Base-by-base conservation (phyloP, 1,140 invertebrate genomes). In the Diorhabda sublineata region DNA sequence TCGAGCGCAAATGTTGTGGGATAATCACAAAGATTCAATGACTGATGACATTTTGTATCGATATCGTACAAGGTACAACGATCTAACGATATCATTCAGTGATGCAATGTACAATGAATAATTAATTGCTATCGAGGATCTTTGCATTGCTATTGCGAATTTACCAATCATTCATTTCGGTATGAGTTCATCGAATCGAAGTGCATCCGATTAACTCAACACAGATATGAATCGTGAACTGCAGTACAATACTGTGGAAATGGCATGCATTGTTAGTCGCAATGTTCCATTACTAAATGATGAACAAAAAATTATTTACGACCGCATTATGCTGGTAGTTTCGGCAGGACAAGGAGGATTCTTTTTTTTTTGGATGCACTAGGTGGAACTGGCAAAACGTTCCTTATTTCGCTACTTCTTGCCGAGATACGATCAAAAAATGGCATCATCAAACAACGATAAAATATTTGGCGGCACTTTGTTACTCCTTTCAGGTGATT, bases 111-210 rank as follows among this genome's bases (percentile, higher is more conserved):
- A 8, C 45, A 47, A 5, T 47, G 8, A 8, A 47, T 5, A 5
- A 47, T 47, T 47, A 8, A 47, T 47, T 47, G 45, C 45, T 47
- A 47, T 47, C 8, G 45, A 47, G 45, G 45, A 47, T 71, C 5
- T 72, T 45, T 76, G 71, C 59, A 56, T 76, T 68, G 3, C 71
- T 7, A 75, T 75, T 68, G 2, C 74, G 8, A 75, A 73, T 42
- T 59, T 71, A 73, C 58, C 68, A 71, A 60, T 76, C n/a, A 70
- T n/a, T 65, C 70, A 75, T 64, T 71, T 67, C n/a, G 75, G 73
- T 52, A 74, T 76, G 68, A 5, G 9, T 61, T 67, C 73, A 58
- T 71, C 74, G 26, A 75, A 75, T 71, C 68, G 74, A 52, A 8
- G 65, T 42, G 63, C 66, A 60, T 44, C 44, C 56, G 67, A 75